Evolutionary conservation across 2,888 invertebrate genomes (phyloP).

Genomic region (Drosophila nr. perissopoda): DNA sequence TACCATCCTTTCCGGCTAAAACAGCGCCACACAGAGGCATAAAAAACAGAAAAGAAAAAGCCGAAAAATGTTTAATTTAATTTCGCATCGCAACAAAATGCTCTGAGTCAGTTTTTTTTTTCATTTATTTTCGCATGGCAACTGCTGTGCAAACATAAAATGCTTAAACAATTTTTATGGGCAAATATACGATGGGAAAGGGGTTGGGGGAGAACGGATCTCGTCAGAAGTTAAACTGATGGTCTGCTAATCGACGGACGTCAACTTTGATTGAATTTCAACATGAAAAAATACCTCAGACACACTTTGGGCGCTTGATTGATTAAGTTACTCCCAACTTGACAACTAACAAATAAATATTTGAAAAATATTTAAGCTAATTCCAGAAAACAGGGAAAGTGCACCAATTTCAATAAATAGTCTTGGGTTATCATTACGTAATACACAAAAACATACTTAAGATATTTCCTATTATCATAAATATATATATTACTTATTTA

Average conservation of each 20-base stretch:
- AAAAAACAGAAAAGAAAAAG: conserved; percentile 27
- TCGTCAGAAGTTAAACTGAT: conserved; percentile 28
- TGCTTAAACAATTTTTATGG: conserved; percentile 79
- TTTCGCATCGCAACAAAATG: conserved; percentile 58
- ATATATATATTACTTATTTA: neutral
- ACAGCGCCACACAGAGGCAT: conserved; percentile 41
- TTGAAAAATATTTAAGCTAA: conserved; percentile 21
- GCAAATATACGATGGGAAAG: conserved; percentile 48
- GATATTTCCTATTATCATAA: neutral
- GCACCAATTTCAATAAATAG: neutral
- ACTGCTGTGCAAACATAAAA: conserved; percentile 78
- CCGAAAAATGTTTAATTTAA: conserved; percentile 75
- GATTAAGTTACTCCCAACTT: conserved; percentile 49
- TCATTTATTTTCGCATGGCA: conserved; percentile 45
- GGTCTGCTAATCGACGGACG: conserved; percentile 68
- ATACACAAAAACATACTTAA: neutral
- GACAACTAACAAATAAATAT: conserved; percentile 34
- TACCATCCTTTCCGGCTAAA: neutral
- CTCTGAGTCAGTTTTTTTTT: conserved; percentile 22
- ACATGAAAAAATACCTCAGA: conserved; percentile 38
- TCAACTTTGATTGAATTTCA: conserved; percentile 72
- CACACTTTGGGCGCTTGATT: conserved; percentile 39
- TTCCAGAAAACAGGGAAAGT: neutral
- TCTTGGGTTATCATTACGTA: neutral
- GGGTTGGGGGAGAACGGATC: neutral